These are phyloP conservation scores for Eurystomus glaucurus DNA, from an alignment of 2,797 vertebrate genomes.

Conservation along the genomic window DNA sequence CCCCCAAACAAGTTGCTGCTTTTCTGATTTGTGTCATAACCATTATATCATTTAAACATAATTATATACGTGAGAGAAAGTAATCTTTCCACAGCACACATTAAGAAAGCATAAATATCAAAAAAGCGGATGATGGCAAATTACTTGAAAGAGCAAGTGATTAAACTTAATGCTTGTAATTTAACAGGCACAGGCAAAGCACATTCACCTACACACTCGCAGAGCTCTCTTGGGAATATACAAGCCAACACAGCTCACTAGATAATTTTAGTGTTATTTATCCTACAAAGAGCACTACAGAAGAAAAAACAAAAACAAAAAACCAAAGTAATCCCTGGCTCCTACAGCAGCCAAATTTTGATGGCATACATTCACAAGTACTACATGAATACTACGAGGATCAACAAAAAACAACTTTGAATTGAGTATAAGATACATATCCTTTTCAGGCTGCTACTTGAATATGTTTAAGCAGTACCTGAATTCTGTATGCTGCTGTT, in stretches of 20 bases:
- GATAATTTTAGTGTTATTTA: slow-evolving; percentile 18
- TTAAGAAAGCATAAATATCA: slow-evolving; percentile 51
- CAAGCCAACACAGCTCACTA: background rate
- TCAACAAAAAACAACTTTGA: background rate
- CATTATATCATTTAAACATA: slow-evolving; percentile 22
- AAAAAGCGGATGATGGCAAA: slow-evolving; percentile 56
- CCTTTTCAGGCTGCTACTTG: background rate
- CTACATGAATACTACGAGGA: background rate
- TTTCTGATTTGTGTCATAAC: slow-evolving; percentile 35
- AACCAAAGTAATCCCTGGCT: background rate
- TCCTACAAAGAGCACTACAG: background rate
- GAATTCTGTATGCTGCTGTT: background rate
- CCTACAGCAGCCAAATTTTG: background rate
- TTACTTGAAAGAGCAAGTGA: slow-evolving; percentile 40
- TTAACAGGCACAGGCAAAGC: slow-evolving; percentile 36
- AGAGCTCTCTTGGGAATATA: slow-evolving; percentile 4
- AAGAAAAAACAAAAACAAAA: background rate
- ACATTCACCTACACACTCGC: background rate
- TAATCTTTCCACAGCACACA: background rate
- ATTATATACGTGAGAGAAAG: background rate
- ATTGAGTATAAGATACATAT: background rate
- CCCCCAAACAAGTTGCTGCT: background rate
- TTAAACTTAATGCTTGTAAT: slow-evolving; percentile 47
- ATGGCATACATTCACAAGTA: accelerated
- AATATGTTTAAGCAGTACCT: background rate